Base-by-base conservation (phyloP, 64 coral and sea anemone genomes). In the Orbicella faveolata region DNA sequence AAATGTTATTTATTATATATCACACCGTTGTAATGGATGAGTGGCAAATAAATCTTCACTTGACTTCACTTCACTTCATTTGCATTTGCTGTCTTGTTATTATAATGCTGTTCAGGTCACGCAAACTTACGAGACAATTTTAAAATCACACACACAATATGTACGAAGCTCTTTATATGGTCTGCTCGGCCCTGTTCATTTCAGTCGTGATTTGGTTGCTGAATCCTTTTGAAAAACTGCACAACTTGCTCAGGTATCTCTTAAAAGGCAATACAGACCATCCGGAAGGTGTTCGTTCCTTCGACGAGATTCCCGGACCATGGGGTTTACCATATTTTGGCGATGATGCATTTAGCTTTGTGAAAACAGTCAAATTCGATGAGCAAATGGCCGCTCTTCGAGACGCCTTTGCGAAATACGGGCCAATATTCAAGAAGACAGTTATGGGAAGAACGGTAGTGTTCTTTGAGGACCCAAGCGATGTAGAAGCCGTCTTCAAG, bases 321-420 rank as follows among this genome's bases (percentile, higher is more conserved):
- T 52, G 20, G 19, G 75, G 75, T 52, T 77, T 17, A 37, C 75
- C 75, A 20, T 51, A 21, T 23, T 21, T 77, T 51, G 75, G 75
- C 37, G 75, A 52, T 48, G 44, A 48, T 21, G 36, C 51, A 23
- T 20, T 78, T 7, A 78, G 9, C 75, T 78, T 51, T 48, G 34
- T 52, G 2, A 19, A 10, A 44, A 44, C 6, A 5, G 19, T 39
- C 9, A 18, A 78, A 0, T 78, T 78, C 75, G 51, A 78, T 52
- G 16, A 53, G 16, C 16, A 21, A 4, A 52, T 78, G 19, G 17
- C 4, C 4, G 37, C 17, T 13, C 41, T 78, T 23, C 12, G 78
- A 64, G 36, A 78, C 39, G 44, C 53, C 74, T 89, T 89, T 79
- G 52, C 13, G 16, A 78, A 89, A 63, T 89, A 89, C 63, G 87